phyloP scores from a whole-genome alignment of 1,140 invertebrate species.

The Carcinoscorpius rotundicauda region DNA sequence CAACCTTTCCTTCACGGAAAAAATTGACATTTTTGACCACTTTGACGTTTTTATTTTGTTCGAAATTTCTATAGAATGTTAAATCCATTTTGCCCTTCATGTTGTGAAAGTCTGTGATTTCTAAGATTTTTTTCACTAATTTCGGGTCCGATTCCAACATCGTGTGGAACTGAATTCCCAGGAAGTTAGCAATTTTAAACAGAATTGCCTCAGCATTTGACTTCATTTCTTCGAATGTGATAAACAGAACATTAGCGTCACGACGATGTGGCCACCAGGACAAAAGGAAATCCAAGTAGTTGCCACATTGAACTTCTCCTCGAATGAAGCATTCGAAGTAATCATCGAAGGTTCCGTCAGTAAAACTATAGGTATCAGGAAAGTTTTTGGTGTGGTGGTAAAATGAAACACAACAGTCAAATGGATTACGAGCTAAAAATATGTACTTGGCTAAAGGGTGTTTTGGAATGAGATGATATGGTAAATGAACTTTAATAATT shows the following conservation, averaged over 20 bases:
- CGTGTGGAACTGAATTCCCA: conserved; percentile 24
- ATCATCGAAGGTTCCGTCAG: neutral
- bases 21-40: conserved; percentile 26
- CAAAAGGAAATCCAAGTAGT: conserved; percentile 12
- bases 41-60: neutral
- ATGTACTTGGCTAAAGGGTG: conserved; percentile 27
- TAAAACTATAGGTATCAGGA: neutral
- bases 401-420: conserved; percentile 71
- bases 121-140: conserved; percentile 4
- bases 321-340: conserved; percentile 4
- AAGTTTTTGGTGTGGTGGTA: conserved; percentile 53
- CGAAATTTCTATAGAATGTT: neutral
- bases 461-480: conserved; percentile 50
- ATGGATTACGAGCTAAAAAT: conserved; percentile 67
- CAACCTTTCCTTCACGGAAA: conserved; percentile 35
- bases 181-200: conserved; percentile 26
- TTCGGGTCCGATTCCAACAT: conserved; percentile 8
- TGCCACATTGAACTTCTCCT: neutral
- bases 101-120: neutral
- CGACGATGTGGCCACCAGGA: conserved; percentile 8
- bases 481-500: conserved; percentile 53
- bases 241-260: conserved; percentile 12
- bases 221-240: conserved; percentile 17
- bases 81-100: neutral
- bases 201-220: neutral